Evolutionary conservation across 30 jellyfish, hydroid and myxozoan species (phyloP), one percentile per base, ranked within the genome.

Genomic region (Rhopilema esculentum): DNA sequence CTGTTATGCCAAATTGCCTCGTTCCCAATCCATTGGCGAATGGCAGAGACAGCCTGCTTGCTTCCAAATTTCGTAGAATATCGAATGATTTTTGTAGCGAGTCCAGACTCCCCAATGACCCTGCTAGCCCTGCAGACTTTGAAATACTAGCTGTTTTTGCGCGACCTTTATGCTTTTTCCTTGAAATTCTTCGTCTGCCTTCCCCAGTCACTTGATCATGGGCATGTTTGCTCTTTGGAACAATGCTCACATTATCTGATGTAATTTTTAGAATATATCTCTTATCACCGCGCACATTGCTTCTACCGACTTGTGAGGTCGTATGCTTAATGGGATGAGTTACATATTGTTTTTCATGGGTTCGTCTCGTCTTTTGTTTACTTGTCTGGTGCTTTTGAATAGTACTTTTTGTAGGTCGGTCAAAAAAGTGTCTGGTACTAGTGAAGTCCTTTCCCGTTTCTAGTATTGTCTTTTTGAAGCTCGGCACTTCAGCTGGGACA

Each of bases 401-500:
- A 8, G 92, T 84, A 53, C 75, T 25, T 29, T 69, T 73, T 12
- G 92, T 84, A 27, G 92, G 81, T 83, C 85, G 77, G 79, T 80
- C 90, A 65, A 30, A 23, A 22, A 24, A 6, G 17, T n/a, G 8
- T 33, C 63, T 40, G 30, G 62, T 48, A 17, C 65, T 57, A 69
- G 86, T 20, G 57, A n/a, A 16, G 86, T 72, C 87, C 1, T 84
- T 57, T 30, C 70, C 32, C 80, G 52, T 40, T 24, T 83, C 91
- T 16, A 71, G 30, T 18, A 26, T 29, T 0, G 94, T 64, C 63
- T 57, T 75, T 66, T 75, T 75, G 30, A 65, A 69, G 70, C 77
- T 85, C 7, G 94, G 94, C 7, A 85, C 94, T 53, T 33, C 85
- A 53, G 21, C 83, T 12, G 94, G 94, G 16, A 85, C 94, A 27